These are phyloP conservation scores for Galbula dea DNA, from an alignment of 2,113 vertebrate species.

Conservation along the genomic window DNA sequence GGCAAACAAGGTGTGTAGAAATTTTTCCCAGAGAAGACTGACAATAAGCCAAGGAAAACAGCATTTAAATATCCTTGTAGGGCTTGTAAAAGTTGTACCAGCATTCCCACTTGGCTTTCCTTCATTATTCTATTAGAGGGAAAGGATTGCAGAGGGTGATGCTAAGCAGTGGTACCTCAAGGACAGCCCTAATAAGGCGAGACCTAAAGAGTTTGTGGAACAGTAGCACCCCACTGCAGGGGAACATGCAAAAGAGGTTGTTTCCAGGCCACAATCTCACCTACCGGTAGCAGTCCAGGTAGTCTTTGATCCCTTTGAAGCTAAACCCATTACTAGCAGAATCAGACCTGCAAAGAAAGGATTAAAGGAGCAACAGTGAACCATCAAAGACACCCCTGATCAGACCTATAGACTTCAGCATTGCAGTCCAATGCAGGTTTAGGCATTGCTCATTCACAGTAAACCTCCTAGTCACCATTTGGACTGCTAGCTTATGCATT, in stretches of 20 bases:
- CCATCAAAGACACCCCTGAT: neutral
- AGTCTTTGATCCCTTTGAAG: conserved; percentile 70
- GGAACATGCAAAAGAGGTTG: accelerated
- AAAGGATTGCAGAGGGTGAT: neutral
- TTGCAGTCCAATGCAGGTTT: too few species aligned
- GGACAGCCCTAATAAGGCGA: neutral
- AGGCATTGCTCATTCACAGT: neutral
- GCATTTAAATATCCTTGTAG: neutral
- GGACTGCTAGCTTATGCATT: neutral
- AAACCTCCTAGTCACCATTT: neutral
- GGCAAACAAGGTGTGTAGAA: neutral
- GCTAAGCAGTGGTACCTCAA: neutral
- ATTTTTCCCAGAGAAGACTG: neutral
- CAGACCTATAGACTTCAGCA: neutral
- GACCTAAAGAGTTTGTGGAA: neutral
- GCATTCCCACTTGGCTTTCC: neutral
- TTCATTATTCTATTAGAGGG: neutral
- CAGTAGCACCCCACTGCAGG: neutral
- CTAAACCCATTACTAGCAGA: conserved; percentile 29
- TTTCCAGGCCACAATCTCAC: neutral
- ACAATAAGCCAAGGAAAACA: neutral
- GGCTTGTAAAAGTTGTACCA: neutral
- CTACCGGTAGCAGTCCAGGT: conserved; percentile 62
- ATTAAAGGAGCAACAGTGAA: neutral
- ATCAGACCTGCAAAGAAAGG: conserved; percentile 12